A percentile compares a stretch with the other conserved stretches of the same genome.
Conservation (phyloP, 2,113 vertebrate species). For the Athene cunicularia region DNA sequence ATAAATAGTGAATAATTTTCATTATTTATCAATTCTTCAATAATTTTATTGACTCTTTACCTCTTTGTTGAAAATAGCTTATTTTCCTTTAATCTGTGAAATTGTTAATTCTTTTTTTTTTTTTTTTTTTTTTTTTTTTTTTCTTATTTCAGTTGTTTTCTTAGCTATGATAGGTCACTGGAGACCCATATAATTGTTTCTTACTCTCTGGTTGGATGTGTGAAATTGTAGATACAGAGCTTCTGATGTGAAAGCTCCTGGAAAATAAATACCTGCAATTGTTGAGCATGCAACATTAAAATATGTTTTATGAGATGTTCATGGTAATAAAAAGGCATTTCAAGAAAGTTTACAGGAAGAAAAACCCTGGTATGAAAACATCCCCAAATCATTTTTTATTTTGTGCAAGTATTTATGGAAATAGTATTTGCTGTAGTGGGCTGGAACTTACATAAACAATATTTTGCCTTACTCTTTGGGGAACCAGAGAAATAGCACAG, state of each 20-base stretch:
- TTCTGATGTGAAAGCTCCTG: constrained; percentile 25
- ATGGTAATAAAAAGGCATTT: constrained; percentile 51
- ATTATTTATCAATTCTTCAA: neutral
- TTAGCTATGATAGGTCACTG: neutral
- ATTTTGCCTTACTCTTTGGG: constrained; percentile 47
- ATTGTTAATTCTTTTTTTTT: neutral
- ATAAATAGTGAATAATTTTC: neutral
- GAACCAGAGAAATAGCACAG: neutral
- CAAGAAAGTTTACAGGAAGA: neutral
- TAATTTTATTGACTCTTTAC: neutral
- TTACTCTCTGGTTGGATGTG: constrained; percentile 28
- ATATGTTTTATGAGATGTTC: constrained; percentile 54
- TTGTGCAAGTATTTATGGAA: constrained; percentile 53
- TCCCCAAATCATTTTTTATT: constrained; percentile 58
- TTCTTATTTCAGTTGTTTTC: constrained; percentile 24
- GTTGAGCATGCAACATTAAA: constrained; percentile 32
- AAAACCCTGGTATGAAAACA: constrained; percentile 17
- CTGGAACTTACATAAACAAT: constrained; percentile 8
- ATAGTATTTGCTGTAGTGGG: neutral
- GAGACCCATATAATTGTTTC: constrained; percentile 42
- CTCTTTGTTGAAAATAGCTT: neutral
- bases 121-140: constrained; percentile 6
- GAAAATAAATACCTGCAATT: constrained; percentile 63
- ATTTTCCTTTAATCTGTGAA: neutral
- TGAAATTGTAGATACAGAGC: constrained; percentile 43